These are phyloP conservation scores for Platorchestia sp. DNA, from an alignment of 1,140 invertebrate genomes.

Conservation along the genomic window DNA sequence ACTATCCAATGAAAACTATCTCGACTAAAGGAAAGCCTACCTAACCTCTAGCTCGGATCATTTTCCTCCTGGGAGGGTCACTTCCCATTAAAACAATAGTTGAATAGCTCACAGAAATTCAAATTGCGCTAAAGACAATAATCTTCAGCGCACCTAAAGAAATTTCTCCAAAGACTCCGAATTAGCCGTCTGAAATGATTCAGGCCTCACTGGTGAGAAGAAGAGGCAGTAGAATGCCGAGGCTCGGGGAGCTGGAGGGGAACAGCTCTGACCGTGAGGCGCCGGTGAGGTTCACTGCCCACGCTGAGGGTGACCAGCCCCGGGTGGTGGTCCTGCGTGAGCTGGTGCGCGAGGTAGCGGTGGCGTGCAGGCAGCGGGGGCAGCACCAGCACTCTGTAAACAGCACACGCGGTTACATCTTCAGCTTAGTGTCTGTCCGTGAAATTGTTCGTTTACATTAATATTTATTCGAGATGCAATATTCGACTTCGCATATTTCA, in stretches of 20 bases:
- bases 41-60: no score
- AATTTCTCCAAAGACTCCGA: neutral
- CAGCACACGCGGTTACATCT: neutral
- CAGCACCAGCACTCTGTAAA: constrained; percentile 33
- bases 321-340: constrained; percentile 13
- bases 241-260: neutral
- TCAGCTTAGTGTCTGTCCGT: neutral
- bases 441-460: no score
- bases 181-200: neutral
- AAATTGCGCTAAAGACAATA: no score
- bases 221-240: neutral
- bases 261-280: constrained; percentile 34
- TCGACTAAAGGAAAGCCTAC: no score
- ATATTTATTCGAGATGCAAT: no score
- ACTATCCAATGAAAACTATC: no score
- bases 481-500: no score
- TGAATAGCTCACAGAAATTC: no score
- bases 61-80: no score
- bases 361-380: neutral
- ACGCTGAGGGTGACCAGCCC: neutral
- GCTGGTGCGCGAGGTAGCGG: constrained; percentile 40
- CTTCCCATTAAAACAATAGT: no score
- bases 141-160: no score
- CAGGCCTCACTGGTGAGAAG: neutral
- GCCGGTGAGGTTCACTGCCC: neutral